phyloP scores from a whole-genome alignment of 2,888 invertebrate species.

The Apamea sordens region DNA sequence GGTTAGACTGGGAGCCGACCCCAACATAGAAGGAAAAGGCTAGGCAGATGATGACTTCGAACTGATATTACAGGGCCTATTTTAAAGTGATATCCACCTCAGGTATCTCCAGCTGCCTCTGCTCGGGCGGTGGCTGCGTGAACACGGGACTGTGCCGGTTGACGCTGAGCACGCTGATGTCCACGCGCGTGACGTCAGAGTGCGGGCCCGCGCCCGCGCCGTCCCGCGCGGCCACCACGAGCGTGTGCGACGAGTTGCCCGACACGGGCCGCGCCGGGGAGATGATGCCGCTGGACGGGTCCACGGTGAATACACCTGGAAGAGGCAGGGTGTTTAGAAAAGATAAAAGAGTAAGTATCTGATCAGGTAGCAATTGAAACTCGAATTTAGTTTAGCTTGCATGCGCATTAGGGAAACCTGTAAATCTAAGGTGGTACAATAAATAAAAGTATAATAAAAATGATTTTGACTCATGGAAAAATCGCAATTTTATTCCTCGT shows the following conservation, averaged over 20 bases:
- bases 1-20: no score
- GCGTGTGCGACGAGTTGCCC: conserved; percentile 89
- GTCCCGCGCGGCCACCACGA: conserved; percentile 94
- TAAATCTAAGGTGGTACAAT: no score
- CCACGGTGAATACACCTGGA: conserved; percentile 93
- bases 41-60: no score
- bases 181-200: conserved; percentile 92
- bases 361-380: not conserved
- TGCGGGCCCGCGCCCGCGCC: conserved; percentile 91
- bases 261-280: conserved; percentile 93
- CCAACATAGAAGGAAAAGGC: no score
- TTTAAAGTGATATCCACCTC: conserved; percentile 82
- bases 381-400: not conserved
- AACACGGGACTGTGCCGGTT: conserved; percentile 96
- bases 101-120: conserved; percentile 94
- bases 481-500: no score
- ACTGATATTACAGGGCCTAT: no score
- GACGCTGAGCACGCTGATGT: conserved; percentile 94
- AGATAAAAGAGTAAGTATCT: not conserved
- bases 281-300: conserved; percentile 94
- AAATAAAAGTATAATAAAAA: no score
- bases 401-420: no score
- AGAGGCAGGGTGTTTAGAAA: not conserved
- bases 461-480: no score
- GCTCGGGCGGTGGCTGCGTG: conserved; percentile 93